Evolutionary conservation across 2,797 vertebrate species (phyloP), one percentile per base, ranked within the genome.

Genomic region (Acrossocheilus fasciatus): DNA sequence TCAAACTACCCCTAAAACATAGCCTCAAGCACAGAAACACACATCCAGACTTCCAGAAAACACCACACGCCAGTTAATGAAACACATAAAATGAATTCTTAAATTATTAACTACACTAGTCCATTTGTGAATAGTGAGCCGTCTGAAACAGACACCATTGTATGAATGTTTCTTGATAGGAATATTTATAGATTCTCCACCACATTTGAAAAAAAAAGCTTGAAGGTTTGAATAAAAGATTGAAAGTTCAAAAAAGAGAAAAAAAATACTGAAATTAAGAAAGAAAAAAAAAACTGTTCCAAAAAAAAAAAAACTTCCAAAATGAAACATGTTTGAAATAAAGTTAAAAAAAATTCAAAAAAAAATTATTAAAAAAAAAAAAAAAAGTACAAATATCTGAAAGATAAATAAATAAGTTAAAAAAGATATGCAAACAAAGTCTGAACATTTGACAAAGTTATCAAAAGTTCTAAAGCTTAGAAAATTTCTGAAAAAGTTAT

Each of bases 1-100:
- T 34, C n/a, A 79, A 81, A 72, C 66, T 72, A 52, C 39, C 52
- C 47, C 47, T 66, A 81, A 86, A 86, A 62, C 78, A 79, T 59
- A 79, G 66, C 81, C 66, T 72, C 30, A 36, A 82, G 81, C 47
- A 26, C 26, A 26, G 30, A 77, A 59, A 79, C 66, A 79, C 66
- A 69, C 45, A 18, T 68, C 47, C 12, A 1, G 36, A 85, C 23
- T n/a, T 78, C n/a, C 34, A 69, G 64, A 70, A 70, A 70, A 79
- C 64, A 79, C 43, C 1, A 36, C 64, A 20, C n/a, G 34, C 36
- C 26, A 45, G 75, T 62, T 85, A 72, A 79, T 69, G 39, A 23
- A 68, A 50, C 36, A 36, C 6, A 26, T 6, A 9, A 39, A 73
- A 43, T 6, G 2, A 41, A 43, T 39, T 12, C n/a, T 54, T 69